phyloP scores from a whole-genome alignment of 1,140 invertebrate species.

The Eciton burchellii region DNA sequence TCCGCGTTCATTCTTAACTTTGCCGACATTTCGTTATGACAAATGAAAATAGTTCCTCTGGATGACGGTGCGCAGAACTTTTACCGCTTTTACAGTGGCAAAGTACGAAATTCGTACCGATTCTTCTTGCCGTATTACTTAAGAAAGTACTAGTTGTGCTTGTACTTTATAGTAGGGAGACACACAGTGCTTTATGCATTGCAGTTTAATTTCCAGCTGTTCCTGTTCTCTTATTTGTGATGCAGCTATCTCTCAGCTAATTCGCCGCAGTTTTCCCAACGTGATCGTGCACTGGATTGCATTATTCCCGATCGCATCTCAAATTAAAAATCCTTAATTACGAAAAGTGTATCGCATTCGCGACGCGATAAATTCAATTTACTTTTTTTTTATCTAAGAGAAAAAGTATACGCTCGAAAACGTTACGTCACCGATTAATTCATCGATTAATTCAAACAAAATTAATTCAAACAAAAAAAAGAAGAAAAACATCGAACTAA shows the following conservation, averaged over 20 bases:
- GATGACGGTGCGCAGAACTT: conserved; percentile 2
- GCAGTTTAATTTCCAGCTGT: neutral
- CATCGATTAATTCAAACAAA: no score
- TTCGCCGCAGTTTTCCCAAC: neutral
- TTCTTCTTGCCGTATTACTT: neutral
- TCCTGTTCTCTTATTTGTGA: neutral
- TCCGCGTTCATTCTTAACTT: conserved; percentile 8
- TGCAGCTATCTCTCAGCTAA: neutral
- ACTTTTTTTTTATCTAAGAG: no score
- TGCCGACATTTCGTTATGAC: conserved; percentile 1
- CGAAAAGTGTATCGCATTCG: no score
- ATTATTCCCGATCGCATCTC: no score
- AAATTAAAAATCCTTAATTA: no score
- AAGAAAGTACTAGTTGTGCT: neutral
- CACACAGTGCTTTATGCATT: neutral
- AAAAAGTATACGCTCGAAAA: no score
- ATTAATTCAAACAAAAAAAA: no score
- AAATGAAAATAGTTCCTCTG: neutral
- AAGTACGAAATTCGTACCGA: conserved; percentile 29
- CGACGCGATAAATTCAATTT: no score
- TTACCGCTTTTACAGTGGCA: conserved; percentile 25
- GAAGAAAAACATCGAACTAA: no score
- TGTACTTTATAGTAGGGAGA: no score
- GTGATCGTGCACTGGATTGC: neutral
- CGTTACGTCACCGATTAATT: no score